Conservation (phyloP, 1,140 invertebrate genomes). For the Drosophila erecta region DNA sequence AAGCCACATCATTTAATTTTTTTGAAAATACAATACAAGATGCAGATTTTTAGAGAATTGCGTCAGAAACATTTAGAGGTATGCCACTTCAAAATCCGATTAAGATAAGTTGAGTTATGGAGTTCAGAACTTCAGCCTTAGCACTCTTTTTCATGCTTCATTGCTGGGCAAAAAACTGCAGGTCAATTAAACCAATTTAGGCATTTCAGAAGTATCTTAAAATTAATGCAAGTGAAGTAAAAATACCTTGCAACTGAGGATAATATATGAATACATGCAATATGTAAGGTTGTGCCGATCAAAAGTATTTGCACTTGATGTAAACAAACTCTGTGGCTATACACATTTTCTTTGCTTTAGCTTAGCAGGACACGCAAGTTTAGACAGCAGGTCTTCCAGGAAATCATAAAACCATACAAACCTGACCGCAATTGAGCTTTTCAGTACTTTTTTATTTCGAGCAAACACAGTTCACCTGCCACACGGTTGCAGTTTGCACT, state of each 20-base stretch:
- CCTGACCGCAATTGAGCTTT: constrained; percentile 6
- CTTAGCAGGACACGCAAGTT: constrained; percentile 18
- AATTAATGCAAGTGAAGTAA: too few species aligned
- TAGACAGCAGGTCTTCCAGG: neutral
- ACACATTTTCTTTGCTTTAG: constrained; percentile 12
- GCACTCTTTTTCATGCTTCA: too few species aligned
- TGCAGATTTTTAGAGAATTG: too few species aligned
- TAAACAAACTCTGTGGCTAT: constrained; percentile 12
- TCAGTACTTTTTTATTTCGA: constrained; percentile 25
- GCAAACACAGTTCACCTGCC: constrained; percentile 49
- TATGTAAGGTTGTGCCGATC: neutral
- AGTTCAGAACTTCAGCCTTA: too few species aligned
- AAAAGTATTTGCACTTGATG: neutral
- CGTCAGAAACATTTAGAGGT: too few species aligned
- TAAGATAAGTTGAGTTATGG: too few species aligned
- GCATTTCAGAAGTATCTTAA: neutral
- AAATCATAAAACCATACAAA: constrained; percentile 18
- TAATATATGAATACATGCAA: neutral
- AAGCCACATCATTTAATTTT: constrained; percentile 1
- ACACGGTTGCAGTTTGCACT: constrained; percentile 49
- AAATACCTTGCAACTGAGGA: neutral
- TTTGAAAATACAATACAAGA: too few species aligned
- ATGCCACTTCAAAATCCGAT: too few species aligned
- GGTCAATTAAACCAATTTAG: too few species aligned
- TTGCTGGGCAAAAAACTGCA: too few species aligned